Percentiles rank a stretch among this genome's conserved stretches.
Evolutionary conservation across 92 coral and sea anemone genomes (phyloP).

Genomic region (Muricea muricata): DNA sequence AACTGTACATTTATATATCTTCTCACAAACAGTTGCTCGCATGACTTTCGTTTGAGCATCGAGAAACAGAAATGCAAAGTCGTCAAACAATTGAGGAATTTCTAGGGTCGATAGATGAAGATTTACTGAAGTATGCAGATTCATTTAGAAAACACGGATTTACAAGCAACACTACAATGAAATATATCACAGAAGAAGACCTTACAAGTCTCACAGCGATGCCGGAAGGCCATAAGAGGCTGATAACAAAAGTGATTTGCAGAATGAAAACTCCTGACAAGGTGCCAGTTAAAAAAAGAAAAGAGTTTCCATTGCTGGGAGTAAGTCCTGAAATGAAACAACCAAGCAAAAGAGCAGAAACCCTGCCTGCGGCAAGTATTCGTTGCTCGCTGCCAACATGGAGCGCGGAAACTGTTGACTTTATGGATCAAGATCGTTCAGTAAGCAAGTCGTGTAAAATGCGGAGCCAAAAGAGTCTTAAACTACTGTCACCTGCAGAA

Average conservation of each 20-base stretch:
- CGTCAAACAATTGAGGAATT: constrained; percentile 18
- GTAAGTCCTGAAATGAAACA: constrained; percentile 23
- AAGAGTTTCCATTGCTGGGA: constrained; percentile 38
- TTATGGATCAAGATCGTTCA: not conserved
- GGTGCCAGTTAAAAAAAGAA: not conserved
- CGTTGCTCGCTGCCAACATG: not conserved
- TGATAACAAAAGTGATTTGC: constrained; percentile 24
- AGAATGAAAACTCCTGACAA: constrained; percentile 7
- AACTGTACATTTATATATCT: not conserved
- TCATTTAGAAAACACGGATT: constrained; percentile 33
- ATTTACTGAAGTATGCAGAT: constrained; percentile 20
- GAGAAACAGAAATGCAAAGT: not conserved
- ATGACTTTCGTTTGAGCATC: not conserved
- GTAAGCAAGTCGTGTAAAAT: not conserved
- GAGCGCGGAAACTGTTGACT: not conserved
- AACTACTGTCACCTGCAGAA: not conserved
- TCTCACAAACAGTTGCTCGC: not conserved
- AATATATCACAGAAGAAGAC: constrained; percentile 22
- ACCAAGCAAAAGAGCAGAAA: not conserved
- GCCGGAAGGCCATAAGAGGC: constrained; percentile 64
- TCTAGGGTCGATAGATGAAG: not conserved
- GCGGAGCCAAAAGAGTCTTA: not conserved
- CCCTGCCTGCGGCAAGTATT: not conserved
- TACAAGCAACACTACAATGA: constrained; percentile 27
- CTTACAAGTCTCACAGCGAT: not conserved